Percentiles rank a stretch among this genome's conserved stretches.
phyloP scores from a whole-genome alignment of 1,140 invertebrate species.

The Musca domestica region DNA sequence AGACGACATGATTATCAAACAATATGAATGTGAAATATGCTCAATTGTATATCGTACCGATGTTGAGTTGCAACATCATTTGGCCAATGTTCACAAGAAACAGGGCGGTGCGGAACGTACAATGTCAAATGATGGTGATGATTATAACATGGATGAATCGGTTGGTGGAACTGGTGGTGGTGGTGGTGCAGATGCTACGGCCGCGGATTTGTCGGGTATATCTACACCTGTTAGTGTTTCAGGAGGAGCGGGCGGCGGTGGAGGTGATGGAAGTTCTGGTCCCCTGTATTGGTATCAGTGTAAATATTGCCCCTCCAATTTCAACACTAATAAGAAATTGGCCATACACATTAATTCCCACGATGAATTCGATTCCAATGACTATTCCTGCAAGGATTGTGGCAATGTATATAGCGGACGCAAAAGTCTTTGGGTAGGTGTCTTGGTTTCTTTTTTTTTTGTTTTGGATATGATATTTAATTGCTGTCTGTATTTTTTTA shows the following conservation, averaged over 20 bases:
- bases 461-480: neutral
- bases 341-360: constrained; percentile 53
- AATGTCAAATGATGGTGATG: constrained; percentile 29
- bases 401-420: constrained; percentile 52
- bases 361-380: constrained; percentile 51
- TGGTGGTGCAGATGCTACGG: neutral
- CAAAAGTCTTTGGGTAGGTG: constrained; percentile 51
- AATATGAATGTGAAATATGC: constrained; percentile 52
- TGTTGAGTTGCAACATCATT: constrained; percentile 43
- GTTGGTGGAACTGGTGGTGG: neutral
- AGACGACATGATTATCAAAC: constrained; percentile 49
- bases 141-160: constrained; percentile 4
- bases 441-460: neutral
- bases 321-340: constrained; percentile 52
- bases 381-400: constrained; percentile 53
- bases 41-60: constrained; percentile 49
- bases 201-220: constrained; percentile 13
- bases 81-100: constrained; percentile 34
- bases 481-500: constrained; percentile 6
- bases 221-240: constrained; percentile 23
- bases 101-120: constrained; percentile 8
- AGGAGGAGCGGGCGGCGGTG: constrained; percentile 19
- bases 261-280: constrained; percentile 22
- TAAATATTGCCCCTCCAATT: constrained; percentile 52
- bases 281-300: constrained; percentile 52